These are phyloP conservation scores for Parochlus steinenii DNA, from an alignment of 2,888 invertebrate genomes.

Conservation along the genomic window DNA sequence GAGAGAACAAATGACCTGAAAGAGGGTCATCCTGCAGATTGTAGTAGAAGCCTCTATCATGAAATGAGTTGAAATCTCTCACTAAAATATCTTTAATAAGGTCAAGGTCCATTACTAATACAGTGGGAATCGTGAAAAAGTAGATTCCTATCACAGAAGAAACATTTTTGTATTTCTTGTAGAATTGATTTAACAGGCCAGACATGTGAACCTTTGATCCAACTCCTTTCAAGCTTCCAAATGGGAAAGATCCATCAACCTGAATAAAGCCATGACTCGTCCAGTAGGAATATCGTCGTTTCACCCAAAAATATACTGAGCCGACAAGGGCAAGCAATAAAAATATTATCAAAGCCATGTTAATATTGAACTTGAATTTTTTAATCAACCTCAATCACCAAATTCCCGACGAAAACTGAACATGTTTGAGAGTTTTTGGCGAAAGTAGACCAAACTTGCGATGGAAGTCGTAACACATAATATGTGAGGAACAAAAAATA, in stretches of 20 bases:
- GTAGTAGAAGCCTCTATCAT: constrained; percentile 12
- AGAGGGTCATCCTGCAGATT: constrained; percentile 11
- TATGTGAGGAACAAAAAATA: too few relatives aligned
- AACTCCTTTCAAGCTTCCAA: neutral
- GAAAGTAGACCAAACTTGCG: too few relatives aligned
- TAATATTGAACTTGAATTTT: too few relatives aligned
- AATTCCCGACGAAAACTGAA: too few relatives aligned
- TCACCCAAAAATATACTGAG: neutral
- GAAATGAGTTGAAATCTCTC: constrained; percentile 9
- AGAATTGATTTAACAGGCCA: neutral
- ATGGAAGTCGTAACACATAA: too few relatives aligned
- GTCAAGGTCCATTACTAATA: constrained; percentile 9
- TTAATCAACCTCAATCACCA: too few relatives aligned
- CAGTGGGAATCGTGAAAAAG: constrained; percentile 3
- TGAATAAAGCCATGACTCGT: neutral
- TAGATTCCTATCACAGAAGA: constrained; percentile 8
- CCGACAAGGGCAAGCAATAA: neutral
- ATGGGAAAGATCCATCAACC: constrained; percentile 1
- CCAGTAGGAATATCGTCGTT: neutral
- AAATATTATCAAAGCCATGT: neutral
- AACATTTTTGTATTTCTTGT: neutral
- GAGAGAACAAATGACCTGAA: constrained; percentile 4
- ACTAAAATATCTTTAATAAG: constrained; percentile 8
- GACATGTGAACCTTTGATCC: neutral
- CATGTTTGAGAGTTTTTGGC: too few relatives aligned